Evolutionary conservation across 2,113 vertebrate species (phyloP), one percentile per base, ranked within the genome.

Genomic region (Heteronetta atricapilla): DNA sequence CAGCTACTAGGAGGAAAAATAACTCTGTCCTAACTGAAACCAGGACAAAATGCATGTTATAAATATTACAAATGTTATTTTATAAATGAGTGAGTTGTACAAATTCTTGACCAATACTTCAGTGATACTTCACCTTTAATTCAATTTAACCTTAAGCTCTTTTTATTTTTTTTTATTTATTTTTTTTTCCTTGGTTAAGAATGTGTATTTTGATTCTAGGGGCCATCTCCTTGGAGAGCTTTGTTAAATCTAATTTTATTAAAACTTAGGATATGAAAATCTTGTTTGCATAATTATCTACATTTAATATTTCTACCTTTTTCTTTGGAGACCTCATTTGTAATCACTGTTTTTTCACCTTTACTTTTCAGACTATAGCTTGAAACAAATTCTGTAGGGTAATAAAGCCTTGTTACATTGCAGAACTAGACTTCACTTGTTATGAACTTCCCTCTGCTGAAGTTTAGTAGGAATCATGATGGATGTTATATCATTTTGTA

Each of bases 211-310:
- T 97, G 92, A 97, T 97, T 84, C 78, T 97, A 94, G 86, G 76
- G 94, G 87, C 76, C 64, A 91, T 1, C n/a, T 97, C 94, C 75
- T 81, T 44, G 12, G 93, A 97, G 95, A 94, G 42, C 75, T 95
- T 93, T 97, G 78, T 94, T 97, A 98, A 97, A 97, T 88, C 78
- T 96, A 97, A 96, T 97, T 97, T 98, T 97, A 96, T 97, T 97
- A 96, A 96, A 97, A 97, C 23, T 95, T 96, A 91, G 67, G 36
- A 89, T 97, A 95, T 93, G 64, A 97, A 97, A 97, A 95, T 72
- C 82, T 96, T 97, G 89, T 97, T 97, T 97, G 91, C 88, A 96
- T 97, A 97, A 97, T 97, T 97, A 97, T 96, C 83, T 95, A 90
- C 94, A 93, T 97, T 97, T 97, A 97, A 94, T 96, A 97, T 96